Conservation (phyloP, 1,140 invertebrate species). For the Thereuonema tuberculata region DNA sequence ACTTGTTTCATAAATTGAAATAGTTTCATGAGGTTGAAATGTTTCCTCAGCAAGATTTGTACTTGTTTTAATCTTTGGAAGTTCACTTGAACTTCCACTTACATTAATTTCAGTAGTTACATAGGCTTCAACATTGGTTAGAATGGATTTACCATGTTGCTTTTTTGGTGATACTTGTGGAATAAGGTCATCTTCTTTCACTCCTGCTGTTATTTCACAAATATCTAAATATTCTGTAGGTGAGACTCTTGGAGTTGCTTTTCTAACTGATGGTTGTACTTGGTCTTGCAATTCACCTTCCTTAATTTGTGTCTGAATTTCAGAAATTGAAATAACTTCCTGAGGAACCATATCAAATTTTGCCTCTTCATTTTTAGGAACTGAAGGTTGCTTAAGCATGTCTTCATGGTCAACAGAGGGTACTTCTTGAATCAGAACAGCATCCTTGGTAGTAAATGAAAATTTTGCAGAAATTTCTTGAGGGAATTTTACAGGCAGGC, state of each 20-base stretch:
- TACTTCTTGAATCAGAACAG: slow-evolving; percentile 8
- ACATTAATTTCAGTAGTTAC: neutral
- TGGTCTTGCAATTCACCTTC: neutral
- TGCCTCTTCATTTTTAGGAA: slow-evolving; percentile 10
- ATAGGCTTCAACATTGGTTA: neutral
- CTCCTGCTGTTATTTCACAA: neutral
- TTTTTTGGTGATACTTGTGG: neutral
- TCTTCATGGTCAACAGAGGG: slow-evolving; percentile 12
- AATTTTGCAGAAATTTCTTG: slow-evolving; percentile 9
- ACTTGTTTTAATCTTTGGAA: neutral
- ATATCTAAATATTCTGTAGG: neutral
- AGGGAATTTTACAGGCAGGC: slow-evolving; percentile 9
- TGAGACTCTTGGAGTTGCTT: neutral
- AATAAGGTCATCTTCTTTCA: neutral
- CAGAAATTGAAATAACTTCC: neutral
- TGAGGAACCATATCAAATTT: neutral
- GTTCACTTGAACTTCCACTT: neutral
- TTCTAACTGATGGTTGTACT: neutral
- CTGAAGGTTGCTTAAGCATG: slow-evolving; percentile 6
- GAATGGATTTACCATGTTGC: neutral
- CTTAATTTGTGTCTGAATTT: neutral
- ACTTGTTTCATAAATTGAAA: slow-evolving; percentile 14
- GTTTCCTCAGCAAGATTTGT: slow-evolving; percentile 2
- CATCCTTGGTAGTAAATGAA: slow-evolving; percentile 12
- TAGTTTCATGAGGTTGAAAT: slow-evolving; percentile 10